Evolutionary conservation across 2,888 invertebrate genomes (phyloP).

Genomic region (Steinernema hermaphroditum): DNA sequence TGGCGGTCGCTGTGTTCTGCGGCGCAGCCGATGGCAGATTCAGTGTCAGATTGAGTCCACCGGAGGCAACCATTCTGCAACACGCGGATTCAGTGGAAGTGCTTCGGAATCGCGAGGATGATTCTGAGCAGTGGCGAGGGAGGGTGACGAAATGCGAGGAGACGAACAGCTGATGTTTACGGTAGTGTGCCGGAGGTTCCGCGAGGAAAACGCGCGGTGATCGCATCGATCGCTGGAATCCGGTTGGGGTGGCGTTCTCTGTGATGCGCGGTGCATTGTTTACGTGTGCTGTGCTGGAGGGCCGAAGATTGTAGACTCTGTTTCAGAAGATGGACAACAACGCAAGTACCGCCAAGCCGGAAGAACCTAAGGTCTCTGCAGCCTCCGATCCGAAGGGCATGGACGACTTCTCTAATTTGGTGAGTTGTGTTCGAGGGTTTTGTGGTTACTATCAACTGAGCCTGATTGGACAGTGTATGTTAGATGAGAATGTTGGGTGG

Average conservation of each 20-base stretch:
- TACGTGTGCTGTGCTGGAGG: no score
- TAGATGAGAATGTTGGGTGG: no score
- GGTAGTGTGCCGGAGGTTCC: conserved; percentile 14
- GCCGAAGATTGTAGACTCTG: neutral
- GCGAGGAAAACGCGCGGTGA: conserved; percentile 3
- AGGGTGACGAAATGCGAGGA: neutral
- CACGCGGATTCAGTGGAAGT: neutral
- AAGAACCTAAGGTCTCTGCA: neutral
- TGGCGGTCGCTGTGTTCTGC: conserved; percentile 13
- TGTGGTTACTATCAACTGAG: no score
- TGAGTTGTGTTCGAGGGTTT: no score
- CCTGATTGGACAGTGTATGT: no score
- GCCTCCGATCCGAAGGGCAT: conserved; percentile 8
- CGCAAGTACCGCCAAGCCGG: neutral
- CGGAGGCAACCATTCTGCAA: conserved; percentile 28
- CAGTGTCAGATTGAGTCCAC: conserved; percentile 28
- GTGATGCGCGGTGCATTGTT: no score
- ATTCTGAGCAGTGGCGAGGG: no score
- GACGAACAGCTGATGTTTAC: conserved; percentile 18
- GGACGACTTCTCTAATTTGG: conserved; percentile 22
- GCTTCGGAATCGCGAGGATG: no score
- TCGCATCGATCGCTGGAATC: conserved; percentile 20
- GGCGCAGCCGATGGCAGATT: conserved; percentile 31
- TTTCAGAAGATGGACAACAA: conserved; percentile 28
- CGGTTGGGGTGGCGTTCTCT: neutral